phyloP scores from a whole-genome alignment of 2,113 vertebrate genomes.

The Amphiprion percula region DNA sequence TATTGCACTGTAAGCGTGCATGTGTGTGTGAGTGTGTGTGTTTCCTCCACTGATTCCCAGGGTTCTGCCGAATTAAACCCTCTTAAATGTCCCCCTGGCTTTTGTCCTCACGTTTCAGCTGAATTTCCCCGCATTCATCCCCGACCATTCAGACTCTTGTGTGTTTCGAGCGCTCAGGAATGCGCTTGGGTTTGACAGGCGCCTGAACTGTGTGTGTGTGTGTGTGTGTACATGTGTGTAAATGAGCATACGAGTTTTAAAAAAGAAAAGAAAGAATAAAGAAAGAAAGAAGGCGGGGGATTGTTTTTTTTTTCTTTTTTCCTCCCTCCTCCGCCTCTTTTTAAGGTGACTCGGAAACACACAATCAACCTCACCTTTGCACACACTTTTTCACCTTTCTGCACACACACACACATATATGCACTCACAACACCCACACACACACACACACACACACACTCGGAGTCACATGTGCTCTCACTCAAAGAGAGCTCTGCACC shows the following conservation, averaged over 20 bases:
- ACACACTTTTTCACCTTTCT: constrained; percentile 53
- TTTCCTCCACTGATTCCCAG: constrained; percentile 79
- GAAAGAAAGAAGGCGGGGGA: constrained; percentile 46
- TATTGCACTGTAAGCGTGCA: too few relatives aligned
- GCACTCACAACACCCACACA: constrained; percentile 23
- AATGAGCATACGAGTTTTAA: neutral
- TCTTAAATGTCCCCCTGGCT: constrained; percentile 85
- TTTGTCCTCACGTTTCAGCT: constrained; percentile 85
- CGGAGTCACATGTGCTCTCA: constrained; percentile 81
- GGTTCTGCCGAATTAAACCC: constrained; percentile 81
- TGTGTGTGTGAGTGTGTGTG: constrained; percentile 44
- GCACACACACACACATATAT: constrained; percentile 37
- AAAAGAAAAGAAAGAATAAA: neutral
- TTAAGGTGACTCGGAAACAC: constrained; percentile 66
- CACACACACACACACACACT: constrained; percentile 64
- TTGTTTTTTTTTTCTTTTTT: neutral
- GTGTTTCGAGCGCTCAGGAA: constrained; percentile 79
- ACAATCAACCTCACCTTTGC: constrained; percentile 63
- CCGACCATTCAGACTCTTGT: constrained; percentile 73
- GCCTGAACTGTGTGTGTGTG: constrained; percentile 56
- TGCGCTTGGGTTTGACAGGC: constrained; percentile 82
- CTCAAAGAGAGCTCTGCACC: constrained; percentile 81
- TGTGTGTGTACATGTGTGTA: constrained; percentile 28
- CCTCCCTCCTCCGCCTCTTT: constrained; percentile 20
- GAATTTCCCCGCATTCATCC: constrained; percentile 83